phyloP scores from a whole-genome alignment of 2,797 vertebrate species.

The Trichosurus vulpecula region DNA sequence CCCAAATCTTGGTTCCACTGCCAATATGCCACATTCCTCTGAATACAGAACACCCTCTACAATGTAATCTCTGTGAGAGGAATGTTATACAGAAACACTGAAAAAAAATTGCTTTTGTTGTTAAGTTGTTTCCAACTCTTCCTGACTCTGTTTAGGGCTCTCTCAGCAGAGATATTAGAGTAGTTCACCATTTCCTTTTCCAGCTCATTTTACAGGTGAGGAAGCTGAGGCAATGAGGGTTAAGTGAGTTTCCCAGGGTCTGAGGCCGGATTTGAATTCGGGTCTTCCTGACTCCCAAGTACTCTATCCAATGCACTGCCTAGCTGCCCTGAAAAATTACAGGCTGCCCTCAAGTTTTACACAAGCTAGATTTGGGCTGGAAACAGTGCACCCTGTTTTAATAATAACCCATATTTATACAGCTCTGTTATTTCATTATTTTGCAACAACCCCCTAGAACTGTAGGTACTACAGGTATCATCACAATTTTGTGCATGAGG shows the following conservation, averaged over 20 bases:
- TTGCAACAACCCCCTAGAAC: background rate
- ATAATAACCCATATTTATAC: background rate
- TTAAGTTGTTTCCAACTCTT: background rate
- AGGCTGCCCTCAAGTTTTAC: background rate
- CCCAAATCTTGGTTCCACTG: background rate
- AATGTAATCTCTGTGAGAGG: background rate
- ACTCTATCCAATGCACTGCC: background rate
- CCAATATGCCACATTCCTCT: background rate
- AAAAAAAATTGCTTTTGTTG: background rate
- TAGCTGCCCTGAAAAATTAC: background rate
- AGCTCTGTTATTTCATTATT: background rate
- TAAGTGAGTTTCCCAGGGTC: background rate
- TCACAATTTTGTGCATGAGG: background rate
- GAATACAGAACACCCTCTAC: background rate
- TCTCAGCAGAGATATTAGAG: background rate
- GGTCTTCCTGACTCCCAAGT: no score
- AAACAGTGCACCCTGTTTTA: background rate
- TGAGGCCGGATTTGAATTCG: background rate
- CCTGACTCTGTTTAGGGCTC: background rate
- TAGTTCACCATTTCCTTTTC: background rate
- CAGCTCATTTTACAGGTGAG: background rate
- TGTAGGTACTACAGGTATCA: background rate
- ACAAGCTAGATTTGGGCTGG: background rate
- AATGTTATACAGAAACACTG: background rate
- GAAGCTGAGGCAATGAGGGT: background rate